Evolutionary conservation across 1,140 invertebrate species (phyloP).

Genomic region (Trinorchestia longiramus): DNA sequence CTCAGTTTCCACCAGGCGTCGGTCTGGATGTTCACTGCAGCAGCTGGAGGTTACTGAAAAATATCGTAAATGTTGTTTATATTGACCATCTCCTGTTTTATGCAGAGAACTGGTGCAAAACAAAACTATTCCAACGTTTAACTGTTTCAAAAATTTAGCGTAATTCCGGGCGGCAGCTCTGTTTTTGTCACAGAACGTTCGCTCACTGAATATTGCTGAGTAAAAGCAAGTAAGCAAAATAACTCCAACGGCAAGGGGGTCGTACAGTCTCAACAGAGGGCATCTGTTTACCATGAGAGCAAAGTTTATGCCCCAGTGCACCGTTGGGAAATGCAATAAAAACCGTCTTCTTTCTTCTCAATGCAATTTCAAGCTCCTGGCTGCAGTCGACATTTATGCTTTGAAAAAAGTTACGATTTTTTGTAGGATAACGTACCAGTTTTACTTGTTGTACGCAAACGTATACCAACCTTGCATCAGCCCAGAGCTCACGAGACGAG

Average conservation of each 20-base stretch:
- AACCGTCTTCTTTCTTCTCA: constrained; percentile 27
- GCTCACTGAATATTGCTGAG: not conserved
- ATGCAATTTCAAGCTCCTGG: constrained; percentile 2
- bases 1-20: not conserved
- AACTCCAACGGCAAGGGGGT: not conserved
- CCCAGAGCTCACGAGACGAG: not conserved
- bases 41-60: not conserved
- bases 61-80: not conserved
- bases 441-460: not conserved
- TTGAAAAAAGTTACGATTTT: not conserved
- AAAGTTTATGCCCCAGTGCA: constrained; percentile 5
- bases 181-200: not conserved
- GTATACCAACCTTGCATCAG: not conserved
- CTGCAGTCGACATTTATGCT: not conserved
- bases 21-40: not conserved
- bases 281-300: not conserved
- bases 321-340: constrained; percentile 8
- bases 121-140: not conserved
- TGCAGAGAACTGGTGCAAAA: not conserved
- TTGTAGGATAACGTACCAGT: not conserved
- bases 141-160: not conserved
- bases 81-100: not conserved
- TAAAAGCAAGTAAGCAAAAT: not conserved
- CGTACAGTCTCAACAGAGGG: not conserved
- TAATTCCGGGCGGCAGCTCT: not conserved